phyloP scores from a whole-genome alignment of 2,888 invertebrate species.

The Dugesia japonica region DNA sequence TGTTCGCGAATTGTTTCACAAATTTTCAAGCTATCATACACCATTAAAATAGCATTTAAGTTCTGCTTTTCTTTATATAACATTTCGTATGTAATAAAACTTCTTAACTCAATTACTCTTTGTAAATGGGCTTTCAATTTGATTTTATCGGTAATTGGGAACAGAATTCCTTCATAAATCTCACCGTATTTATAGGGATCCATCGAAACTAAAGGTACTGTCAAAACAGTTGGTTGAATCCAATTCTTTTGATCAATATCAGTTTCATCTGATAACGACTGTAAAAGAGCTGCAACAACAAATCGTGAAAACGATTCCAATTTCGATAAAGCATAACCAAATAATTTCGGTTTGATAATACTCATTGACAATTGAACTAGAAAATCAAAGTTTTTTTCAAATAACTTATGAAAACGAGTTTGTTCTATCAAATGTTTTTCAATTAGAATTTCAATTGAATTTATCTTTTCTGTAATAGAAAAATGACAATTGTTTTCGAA shows the following conservation, averaged over 20 bases:
- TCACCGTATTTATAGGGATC: not conserved
- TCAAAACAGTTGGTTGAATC: not conserved
- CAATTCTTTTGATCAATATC: not conserved
- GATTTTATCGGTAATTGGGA: not conserved
- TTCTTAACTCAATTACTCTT: not conserved
- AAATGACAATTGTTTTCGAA: not conserved
- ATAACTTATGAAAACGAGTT: not conserved
- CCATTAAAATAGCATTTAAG: not conserved
- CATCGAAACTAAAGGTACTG: not conserved
- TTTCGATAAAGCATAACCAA: not conserved
- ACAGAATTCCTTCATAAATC: not conserved
- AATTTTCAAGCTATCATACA: not conserved
- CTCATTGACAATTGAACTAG: conserved; percentile 3
- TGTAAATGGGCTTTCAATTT: not conserved
- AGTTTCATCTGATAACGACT: not conserved
- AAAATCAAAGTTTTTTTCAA: not conserved
- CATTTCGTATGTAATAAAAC: not conserved
- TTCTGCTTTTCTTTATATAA: not conserved
- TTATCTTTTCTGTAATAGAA: not conserved
- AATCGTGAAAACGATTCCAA: not conserved
- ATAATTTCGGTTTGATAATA: not conserved
- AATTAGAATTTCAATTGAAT: not conserved
- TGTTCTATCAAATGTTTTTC: not conserved
- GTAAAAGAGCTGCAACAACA: conserved; percentile 1
- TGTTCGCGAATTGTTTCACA: not conserved